Conservation (phyloP, 2,113 vertebrate genomes). For the Aegithalos caudatus region DNA sequence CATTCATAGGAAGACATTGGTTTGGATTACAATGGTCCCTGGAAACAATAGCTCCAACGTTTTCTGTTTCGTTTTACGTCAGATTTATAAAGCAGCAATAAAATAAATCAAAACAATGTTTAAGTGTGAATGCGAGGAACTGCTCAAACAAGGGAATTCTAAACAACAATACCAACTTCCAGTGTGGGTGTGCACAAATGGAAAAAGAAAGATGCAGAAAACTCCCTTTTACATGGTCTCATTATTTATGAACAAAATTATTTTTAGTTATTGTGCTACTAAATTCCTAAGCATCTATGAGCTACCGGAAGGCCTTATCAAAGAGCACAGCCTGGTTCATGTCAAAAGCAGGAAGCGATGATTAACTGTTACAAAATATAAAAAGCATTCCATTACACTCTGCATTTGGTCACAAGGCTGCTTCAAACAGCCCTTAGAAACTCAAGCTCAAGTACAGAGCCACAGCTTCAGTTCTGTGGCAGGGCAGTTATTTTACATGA, state of each 20-base stretch:
- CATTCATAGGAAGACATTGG: neutral
- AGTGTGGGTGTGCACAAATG: constrained; percentile 36
- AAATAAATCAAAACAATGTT: constrained; percentile 38
- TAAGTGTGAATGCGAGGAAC: constrained; percentile 40
- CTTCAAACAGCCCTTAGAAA: constrained; percentile 24
- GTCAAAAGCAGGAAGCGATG: constrained; percentile 79
- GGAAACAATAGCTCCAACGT: neutral
- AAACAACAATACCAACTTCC: constrained; percentile 39
- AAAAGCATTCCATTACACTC: constrained; percentile 58
- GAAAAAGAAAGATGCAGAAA: constrained; percentile 35
- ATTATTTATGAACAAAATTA: constrained; percentile 70
- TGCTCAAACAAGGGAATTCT: constrained; percentile 53
- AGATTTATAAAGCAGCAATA: constrained; percentile 14
- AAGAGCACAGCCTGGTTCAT: constrained; percentile 70
- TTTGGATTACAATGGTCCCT: neutral
- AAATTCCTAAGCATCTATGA: constrained; percentile 69
- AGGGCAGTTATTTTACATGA: neutral
- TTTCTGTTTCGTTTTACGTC: neutral
- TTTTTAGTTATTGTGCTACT: constrained; percentile 73
- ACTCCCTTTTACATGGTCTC: constrained; percentile 44
- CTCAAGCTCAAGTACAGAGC: neutral
- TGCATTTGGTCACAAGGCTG: neutral
- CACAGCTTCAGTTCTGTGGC: neutral
- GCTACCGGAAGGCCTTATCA: constrained; percentile 75
- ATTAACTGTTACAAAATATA: constrained; percentile 70